These are phyloP conservation scores for Myodes glareolus DNA, from an alignment of 2,113 vertebrate species.

Conservation along the genomic window DNA sequence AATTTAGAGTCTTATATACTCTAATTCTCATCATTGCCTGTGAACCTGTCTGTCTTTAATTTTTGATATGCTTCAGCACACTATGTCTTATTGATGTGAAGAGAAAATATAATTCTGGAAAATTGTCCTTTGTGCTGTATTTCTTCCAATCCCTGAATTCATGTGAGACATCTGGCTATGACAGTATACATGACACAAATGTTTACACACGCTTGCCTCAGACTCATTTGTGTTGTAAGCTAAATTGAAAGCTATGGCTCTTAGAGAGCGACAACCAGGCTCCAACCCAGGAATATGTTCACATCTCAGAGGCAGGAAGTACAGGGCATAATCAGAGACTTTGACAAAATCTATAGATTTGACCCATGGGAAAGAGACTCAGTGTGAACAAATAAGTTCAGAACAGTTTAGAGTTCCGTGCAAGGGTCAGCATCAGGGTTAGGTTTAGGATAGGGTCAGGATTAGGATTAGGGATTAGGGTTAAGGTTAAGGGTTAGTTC, in stretches of 20 bases:
- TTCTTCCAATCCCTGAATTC: not conserved
- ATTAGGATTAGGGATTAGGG: no score
- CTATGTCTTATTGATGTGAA: not conserved
- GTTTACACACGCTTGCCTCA: not conserved
- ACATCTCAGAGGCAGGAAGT: not conserved
- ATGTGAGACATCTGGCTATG: not conserved
- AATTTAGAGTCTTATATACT: not conserved
- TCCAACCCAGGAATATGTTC: not conserved
- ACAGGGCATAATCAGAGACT: rapidly evolving
- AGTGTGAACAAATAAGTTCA: no score
- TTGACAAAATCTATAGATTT: not conserved
- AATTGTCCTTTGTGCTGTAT: not conserved
- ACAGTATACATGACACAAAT: not conserved
- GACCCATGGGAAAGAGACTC: not conserved
- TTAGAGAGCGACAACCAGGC: not conserved
- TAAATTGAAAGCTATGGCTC: not conserved
- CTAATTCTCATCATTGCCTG: not conserved
- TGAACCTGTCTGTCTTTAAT: not conserved
- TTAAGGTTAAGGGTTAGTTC: no score
- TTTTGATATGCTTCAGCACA: not conserved
- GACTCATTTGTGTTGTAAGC: no score
- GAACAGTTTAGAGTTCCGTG: no score
- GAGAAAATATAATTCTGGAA: not conserved
- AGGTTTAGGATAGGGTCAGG: no score
- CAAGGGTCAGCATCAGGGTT: no score